Percentiles rank a stretch among this genome's conserved stretches.
These are phyloP conservation scores for Limnephilus lunatus DNA, from an alignment of 2,888 invertebrate species.

Conservation along the genomic window DNA sequence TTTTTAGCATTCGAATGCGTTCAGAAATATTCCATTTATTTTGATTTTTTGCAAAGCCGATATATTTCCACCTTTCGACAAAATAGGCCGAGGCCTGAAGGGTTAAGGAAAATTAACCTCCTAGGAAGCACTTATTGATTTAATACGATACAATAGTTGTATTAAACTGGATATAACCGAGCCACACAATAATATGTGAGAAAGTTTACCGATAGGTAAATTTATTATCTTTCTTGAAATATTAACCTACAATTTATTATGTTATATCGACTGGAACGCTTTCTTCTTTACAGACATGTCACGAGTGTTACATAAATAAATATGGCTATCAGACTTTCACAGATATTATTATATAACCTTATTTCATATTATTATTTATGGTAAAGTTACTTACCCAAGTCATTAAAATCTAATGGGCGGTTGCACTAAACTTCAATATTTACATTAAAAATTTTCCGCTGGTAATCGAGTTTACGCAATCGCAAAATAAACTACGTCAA, in stretches of 20 bases:
- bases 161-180: background rate
- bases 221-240: background rate
- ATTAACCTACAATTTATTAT: background rate
- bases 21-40: no score
- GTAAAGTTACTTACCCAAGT: background rate
- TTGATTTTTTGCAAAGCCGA: no score
- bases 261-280: background rate
- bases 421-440: background rate
- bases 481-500: background rate
- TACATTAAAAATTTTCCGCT: background rate
- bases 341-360: background rate
- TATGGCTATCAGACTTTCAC: background rate
- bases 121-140: background rate
- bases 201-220: background rate
- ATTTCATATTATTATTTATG: background rate
- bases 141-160: background rate
- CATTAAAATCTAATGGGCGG: constrained; percentile 2
- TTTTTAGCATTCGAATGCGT: no score
- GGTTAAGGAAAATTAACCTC: background rate
- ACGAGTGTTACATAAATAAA: background rate
- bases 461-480: background rate
- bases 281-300: background rate
- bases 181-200: background rate
- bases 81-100: no score
- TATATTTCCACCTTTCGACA: no score